Evolutionary conservation across 2,888 invertebrate genomes (phyloP), one percentile per base, ranked within the genome.

Genomic region (Chrysotoxum bicinctum): DNA sequence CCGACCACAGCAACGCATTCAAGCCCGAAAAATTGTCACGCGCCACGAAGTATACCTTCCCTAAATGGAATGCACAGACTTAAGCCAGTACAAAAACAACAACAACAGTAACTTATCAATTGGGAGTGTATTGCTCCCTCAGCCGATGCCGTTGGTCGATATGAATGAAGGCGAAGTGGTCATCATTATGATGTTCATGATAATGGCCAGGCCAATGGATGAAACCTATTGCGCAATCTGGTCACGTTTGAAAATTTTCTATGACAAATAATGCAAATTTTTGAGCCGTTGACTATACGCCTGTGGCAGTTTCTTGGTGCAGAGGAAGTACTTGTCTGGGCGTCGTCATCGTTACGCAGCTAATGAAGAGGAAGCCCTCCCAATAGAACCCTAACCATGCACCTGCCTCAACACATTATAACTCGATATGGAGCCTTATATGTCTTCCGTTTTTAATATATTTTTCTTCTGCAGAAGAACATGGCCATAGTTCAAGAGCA

Each of bases 401-500:
- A 86, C 81, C 82, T 81, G 81, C 86, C 81, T 85, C 85, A 81
- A 85, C 73, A 50, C 56, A 43, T 32, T 35, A 40, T 4, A 43
- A 58, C 50, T 75, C 45, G 16, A 56, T 80, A 76, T 80, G 84
- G 79, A 23, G 45, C 62, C 68, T 62, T 43, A 60, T 56, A 54
- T 70, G 40, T 43, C 37, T 60, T 58, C 58, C 64, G 58, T 66
- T 56, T 21, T 48, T 66, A 26, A n/a, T 21, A 50, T 10, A 52
- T 9, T 16, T 35, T 21, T 16, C 23, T 82, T 73, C 80, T 89
- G 87, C 84, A 90, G 87, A 89, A 90, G 86, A 90, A 90, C 78
- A 89, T 89, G 88, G 89, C 89, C 64, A 89, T 90, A 48, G 81
- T 89, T 77, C 87, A 87, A 73, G 89, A 90, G 68, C 89, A 90